These are phyloP conservation scores for Acanthurus leucopareius DNA, from an alignment of 2,797 vertebrate species.

Conservation along the genomic window DNA sequence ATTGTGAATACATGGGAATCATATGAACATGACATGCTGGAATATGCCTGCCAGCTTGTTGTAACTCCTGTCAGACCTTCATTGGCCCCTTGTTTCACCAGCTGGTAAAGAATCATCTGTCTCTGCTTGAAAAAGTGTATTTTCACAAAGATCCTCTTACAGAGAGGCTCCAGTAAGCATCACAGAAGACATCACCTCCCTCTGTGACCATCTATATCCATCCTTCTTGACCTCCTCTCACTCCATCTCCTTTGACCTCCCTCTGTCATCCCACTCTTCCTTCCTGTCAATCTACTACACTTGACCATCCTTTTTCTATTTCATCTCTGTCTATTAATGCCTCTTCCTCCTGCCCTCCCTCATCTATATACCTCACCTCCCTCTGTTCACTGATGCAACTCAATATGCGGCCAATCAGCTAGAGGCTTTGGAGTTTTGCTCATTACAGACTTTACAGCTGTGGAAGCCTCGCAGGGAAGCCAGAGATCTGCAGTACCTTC, in stretches of 20 bases:
- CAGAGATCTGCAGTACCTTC: constrained; percentile 80
- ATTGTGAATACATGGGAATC: constrained; percentile 2
- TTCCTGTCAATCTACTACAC: constrained; percentile 52
- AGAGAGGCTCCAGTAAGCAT: constrained; percentile 38
- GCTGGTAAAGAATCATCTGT: constrained; percentile 31
- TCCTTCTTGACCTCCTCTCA: constrained; percentile 20
- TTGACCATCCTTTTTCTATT: constrained; percentile 37
- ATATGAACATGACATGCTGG: constrained; percentile 4
- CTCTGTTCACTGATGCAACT: constrained; percentile 66
- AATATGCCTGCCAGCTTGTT: constrained; percentile 22
- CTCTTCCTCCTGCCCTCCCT: constrained; percentile 39
- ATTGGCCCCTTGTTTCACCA: constrained; percentile 9
- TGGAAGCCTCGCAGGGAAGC: constrained; percentile 59
- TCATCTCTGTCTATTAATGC: constrained; percentile 43
- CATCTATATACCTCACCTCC: constrained; percentile 45
- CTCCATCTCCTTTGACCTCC: constrained; percentile 7
- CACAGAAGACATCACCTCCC: constrained; percentile 40
- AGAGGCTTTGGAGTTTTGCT: constrained; percentile 60
- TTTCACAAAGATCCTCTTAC: constrained; percentile 48
- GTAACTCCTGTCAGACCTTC: constrained; percentile 12
- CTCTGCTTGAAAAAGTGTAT: constrained; percentile 25
- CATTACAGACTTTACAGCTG: constrained; percentile 80
- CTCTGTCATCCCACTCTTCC: constrained; percentile 35
- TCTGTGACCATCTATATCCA: constrained; percentile 36
- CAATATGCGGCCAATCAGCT: constrained; percentile 73